These are phyloP conservation scores for Neosilurus mollespiculum DNA, from an alignment of 2,797 vertebrate species.

Conservation along the genomic window DNA sequence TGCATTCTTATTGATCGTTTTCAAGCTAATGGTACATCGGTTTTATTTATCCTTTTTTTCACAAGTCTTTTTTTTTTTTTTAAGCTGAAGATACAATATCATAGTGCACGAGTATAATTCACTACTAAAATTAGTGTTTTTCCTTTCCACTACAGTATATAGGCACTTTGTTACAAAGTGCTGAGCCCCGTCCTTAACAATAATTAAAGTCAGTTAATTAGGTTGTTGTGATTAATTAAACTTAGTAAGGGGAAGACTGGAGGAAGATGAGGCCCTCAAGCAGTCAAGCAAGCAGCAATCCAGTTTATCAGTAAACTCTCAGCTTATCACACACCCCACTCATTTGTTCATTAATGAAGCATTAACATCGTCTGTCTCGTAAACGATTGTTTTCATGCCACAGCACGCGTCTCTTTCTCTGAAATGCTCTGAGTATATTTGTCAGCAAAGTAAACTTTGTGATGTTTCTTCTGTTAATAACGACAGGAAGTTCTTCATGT, in stretches of 20 bases:
- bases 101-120: background rate
- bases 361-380: slow-evolving; percentile 47
- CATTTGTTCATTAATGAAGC: slow-evolving; percentile 52
- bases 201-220: slow-evolving; percentile 60
- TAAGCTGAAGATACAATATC: background rate
- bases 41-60: slow-evolving; percentile 10
- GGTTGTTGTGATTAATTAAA: slow-evolving; percentile 57
- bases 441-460: background rate
- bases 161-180: slow-evolving; percentile 44
- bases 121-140: slow-evolving; percentile 18
- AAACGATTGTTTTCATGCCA: slow-evolving; percentile 12
- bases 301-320: slow-evolving; percentile 47
- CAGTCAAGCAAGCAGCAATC: slow-evolving; percentile 47
- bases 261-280: slow-evolving; percentile 39
- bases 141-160: background rate
- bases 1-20: slow-evolving; percentile 13
- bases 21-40: slow-evolving; percentile 9
- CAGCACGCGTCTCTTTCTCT: background rate
- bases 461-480: background rate
- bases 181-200: slow-evolving; percentile 35
- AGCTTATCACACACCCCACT: slow-evolving; percentile 45
- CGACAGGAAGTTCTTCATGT: background rate
- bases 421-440: background rate
- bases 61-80: background rate
- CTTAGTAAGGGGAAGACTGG: slow-evolving; percentile 50